Conservation (phyloP, 2,113 vertebrate genomes). For the Colinus virginianus region DNA sequence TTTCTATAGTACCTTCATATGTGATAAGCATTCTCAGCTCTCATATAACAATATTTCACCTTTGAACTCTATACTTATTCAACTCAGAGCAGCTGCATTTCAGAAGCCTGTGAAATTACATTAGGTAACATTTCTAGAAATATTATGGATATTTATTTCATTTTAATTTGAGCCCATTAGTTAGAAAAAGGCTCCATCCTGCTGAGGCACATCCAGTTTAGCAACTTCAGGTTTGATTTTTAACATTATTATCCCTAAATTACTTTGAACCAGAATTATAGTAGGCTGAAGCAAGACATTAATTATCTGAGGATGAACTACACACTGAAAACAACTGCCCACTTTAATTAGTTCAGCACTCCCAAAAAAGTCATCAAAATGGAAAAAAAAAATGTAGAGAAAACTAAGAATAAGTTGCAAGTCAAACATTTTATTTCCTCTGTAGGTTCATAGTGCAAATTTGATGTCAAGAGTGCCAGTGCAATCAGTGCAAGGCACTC, state of each 20-base stretch:
- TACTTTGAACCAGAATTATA: background rate
- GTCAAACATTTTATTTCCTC: background rate
- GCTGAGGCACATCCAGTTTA: background rate
- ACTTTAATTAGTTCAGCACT: constrained; percentile 24
- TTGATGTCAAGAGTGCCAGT: background rate
- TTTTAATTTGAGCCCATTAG: constrained; percentile 19
- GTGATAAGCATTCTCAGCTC: background rate
- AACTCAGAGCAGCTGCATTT: background rate
- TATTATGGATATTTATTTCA: constrained; percentile 26
- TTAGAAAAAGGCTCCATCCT: background rate
- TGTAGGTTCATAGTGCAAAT: background rate
- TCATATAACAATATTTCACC: background rate
- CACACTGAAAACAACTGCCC: background rate
- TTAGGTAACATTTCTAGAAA: constrained; percentile 8
- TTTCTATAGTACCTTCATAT: background rate
- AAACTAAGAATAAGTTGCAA: background rate
- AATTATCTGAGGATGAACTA: background rate
- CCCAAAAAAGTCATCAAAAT: background rate
- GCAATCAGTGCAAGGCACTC: background rate
- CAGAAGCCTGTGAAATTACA: background rate
- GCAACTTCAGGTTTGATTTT: background rate
- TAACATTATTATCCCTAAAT: background rate
- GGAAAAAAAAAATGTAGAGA: background rate
- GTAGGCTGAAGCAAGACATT: background rate
- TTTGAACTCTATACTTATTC: background rate